phyloP scores from a whole-genome alignment of 2,888 invertebrate species.

The Harpalus rufipes region DNA sequence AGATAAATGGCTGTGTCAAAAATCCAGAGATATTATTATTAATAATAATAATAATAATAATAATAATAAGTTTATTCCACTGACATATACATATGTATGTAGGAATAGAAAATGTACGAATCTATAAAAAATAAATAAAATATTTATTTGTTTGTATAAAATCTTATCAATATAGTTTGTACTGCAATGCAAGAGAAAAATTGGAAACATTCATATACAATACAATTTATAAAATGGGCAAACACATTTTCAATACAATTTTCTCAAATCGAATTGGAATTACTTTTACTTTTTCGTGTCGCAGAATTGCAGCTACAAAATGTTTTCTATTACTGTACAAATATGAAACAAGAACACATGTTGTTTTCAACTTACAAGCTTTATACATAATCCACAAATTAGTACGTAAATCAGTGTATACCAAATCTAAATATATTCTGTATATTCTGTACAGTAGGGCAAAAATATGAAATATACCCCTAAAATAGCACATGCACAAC shows the following conservation, averaged over 20 bases:
- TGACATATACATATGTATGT: too few relatives aligned
- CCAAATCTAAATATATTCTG: background rate
- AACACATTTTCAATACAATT: constrained; percentile 3
- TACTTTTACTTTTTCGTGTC: background rate
- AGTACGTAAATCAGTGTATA: background rate
- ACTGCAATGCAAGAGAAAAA: background rate
- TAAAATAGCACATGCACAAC: constrained; percentile 5
- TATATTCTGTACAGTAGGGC: background rate
- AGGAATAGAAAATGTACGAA: background rate
- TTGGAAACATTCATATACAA: constrained; percentile 1
- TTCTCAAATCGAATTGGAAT: background rate
- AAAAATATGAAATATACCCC: constrained; percentile 6
- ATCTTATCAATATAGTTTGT: background rate
- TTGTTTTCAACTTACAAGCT: background rate
- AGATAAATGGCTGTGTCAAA: too few relatives aligned
- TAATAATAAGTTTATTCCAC: too few relatives aligned
- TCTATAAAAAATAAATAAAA: background rate
- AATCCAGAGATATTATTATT: too few relatives aligned
- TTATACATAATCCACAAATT: background rate
- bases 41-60: too few relatives aligned
- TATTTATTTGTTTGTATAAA: background rate
- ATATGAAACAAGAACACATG: background rate
- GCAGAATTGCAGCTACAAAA: background rate
- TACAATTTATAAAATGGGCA: background rate
- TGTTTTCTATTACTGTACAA: background rate